Evolutionary conservation across 1,140 invertebrate species (phyloP).

Genomic region (Zaprionus davidi): DNA sequence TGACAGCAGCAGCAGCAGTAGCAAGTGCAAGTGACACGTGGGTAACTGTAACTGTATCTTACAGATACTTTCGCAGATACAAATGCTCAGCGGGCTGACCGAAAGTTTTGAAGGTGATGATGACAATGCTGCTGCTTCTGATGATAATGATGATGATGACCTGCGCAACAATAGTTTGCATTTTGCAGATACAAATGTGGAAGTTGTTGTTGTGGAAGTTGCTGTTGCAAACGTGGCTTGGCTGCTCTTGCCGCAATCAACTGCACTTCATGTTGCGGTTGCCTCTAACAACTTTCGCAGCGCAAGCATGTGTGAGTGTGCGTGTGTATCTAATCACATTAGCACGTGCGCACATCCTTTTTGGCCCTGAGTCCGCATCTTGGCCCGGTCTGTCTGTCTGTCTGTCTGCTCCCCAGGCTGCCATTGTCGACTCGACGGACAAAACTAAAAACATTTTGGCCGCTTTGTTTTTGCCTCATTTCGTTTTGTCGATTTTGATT

Average conservation of each 20-base stretch:
- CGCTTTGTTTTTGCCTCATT: conserved; percentile 81
- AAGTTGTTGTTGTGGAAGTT: conserved; percentile 49
- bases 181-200: conserved; percentile 60
- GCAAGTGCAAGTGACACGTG: conserved; percentile 40
- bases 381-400: neutral
- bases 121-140: conserved; percentile 32
- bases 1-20: conserved; percentile 55
- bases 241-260: conserved; percentile 70
- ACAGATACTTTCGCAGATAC: conserved; percentile 19
- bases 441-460: conserved; percentile 79
- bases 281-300: conserved; percentile 48
- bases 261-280: conserved; percentile 80
- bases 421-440: conserved; percentile 34
- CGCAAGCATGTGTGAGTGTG: neutral
- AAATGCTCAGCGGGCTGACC: conserved; percentile 45
- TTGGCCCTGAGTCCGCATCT: conserved; percentile 28
- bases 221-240: conserved; percentile 47
- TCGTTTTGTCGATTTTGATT: conserved; percentile 81
- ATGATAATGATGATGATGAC: conserved; percentile 54
- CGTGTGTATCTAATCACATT: conserved; percentile 75
- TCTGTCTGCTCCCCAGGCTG: conserved; percentile 61
- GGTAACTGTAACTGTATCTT: conserved; percentile 26
- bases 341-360: conserved; percentile 80
- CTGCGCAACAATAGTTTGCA: conserved; percentile 80
- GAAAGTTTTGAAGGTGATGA: conserved; percentile 56